Evolutionary conservation across 2,888 invertebrate genomes (phyloP), one percentile per base, ranked within the genome.

Genomic region (Agrenia bidenticulata): DNA sequence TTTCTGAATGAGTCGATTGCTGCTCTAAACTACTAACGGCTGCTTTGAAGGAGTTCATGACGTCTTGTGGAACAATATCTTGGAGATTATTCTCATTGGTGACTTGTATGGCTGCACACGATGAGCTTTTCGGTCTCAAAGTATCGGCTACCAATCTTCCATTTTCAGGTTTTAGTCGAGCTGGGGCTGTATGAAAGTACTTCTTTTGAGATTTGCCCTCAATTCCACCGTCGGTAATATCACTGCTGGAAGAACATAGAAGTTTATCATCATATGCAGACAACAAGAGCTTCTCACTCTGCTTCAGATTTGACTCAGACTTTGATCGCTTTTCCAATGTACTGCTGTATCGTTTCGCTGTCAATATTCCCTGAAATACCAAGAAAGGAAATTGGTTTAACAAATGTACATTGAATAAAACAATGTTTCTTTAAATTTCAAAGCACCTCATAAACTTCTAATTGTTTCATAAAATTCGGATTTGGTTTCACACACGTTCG

Each of bases 401-500:
- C n/a, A n/a, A n/a, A n/a, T n/a, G n/a, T n/a, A 49, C 7, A 42
- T 21, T 59, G 11, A 59, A 39, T 57, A 9, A 13, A 64, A 42
- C 37, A 21, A 50, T 56, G 11, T 13, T 37, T 41, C 11, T n/a
- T 56, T n/a, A 41, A 26, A 42, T 1, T 49, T 23, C 57, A n/a
- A n/a, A n/a, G n/a, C n/a, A 79, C 81, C 78, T 81, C 81, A 81
- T 98, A 99, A 13, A 92, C 96, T 82, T 94, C 92, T 76, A 99
- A 84, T 81, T 99, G 98, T 77, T 88, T 86, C 77, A 95, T 84
- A 82, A 99, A 99, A 78, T 92, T 95, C 59, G 87, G 88, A 82
- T 99, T 99, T 11, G 99, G 99, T 80, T 95, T 94, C 74, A 98
- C 93, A 81, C 96, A 96, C 78, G 85, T 91, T 26, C 99, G 85